These are phyloP conservation scores for Papilio protenor DNA, from an alignment of 2,888 invertebrate genomes.

Conservation along the genomic window DNA sequence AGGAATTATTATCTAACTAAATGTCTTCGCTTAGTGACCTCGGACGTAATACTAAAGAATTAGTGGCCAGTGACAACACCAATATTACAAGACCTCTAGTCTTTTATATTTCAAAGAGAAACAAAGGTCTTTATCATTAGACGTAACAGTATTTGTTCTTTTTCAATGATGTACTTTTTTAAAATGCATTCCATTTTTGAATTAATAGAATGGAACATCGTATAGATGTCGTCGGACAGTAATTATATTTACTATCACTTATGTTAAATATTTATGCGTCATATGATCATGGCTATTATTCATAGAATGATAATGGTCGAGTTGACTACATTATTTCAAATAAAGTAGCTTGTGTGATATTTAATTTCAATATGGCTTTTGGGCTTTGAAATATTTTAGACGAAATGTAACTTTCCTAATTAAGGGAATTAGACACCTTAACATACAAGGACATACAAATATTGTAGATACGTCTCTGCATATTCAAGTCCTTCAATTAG, in stretches of 20 bases:
- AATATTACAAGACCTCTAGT: slow-evolving; percentile 43
- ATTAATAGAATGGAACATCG: slow-evolving; percentile 63
- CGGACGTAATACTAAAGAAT: slow-evolving; percentile 68
- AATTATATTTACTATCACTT: slow-evolving; percentile 62
- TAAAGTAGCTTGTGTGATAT: slow-evolving; percentile 47
- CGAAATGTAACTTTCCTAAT: not conserved
- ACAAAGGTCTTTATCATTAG: slow-evolving; percentile 55
- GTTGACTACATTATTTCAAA: slow-evolving; percentile 51
- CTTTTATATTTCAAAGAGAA: slow-evolving; percentile 51
- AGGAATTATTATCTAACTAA: slow-evolving; percentile 75
- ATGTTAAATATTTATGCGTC: slow-evolving; percentile 54
- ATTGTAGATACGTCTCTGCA: slow-evolving; percentile 59
- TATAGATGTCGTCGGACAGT: slow-evolving; percentile 59
- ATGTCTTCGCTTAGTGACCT: slow-evolving; percentile 60
- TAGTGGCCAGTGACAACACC: slow-evolving; percentile 59
- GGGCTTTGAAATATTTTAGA: not conserved
- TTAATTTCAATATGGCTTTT: not conserved
- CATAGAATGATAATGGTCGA: slow-evolving; percentile 49
- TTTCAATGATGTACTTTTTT: slow-evolving; percentile 53
- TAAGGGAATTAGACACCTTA: slow-evolving; percentile 39
- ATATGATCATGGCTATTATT: slow-evolving; percentile 57
- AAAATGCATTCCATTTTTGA: slow-evolving; percentile 60
- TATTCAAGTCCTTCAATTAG: slow-evolving; percentile 60
- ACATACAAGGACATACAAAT: slow-evolving; percentile 65
- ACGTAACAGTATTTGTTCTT: slow-evolving; percentile 53